phyloP scores from a whole-genome alignment of 2,113 vertebrate genomes.

The Anarhynchus alexandrinus region DNA sequence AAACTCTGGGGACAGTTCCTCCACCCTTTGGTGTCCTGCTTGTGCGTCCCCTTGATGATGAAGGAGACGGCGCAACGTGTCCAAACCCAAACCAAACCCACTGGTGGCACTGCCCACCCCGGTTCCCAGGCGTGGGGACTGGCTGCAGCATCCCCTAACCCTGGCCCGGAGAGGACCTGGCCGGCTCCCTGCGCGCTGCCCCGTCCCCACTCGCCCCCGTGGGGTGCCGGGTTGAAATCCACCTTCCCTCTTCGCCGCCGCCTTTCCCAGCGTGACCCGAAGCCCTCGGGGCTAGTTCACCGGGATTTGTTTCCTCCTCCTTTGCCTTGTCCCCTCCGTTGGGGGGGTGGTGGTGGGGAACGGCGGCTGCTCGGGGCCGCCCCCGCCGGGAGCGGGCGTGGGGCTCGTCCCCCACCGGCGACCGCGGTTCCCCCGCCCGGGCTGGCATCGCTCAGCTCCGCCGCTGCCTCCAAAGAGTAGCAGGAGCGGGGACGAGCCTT shows the following conservation, averaged over 20 bases:
- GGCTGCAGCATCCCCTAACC: background rate
- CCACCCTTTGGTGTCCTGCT: background rate
- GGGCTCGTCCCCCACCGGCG: background rate
- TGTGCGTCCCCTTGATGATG: background rate
- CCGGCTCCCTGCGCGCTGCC: rapidly evolving
- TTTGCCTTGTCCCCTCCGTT: background rate
- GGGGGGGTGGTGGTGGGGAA: background rate
- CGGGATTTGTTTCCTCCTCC: no score
- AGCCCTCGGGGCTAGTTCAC: background rate
- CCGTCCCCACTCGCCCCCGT: rapidly evolving
- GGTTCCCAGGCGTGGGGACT: rapidly evolving
- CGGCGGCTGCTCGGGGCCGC: background rate
- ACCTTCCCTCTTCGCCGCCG: background rate
- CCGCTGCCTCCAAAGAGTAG: background rate
- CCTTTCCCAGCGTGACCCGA: background rate
- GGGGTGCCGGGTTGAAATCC: background rate
- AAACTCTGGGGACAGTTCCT: background rate
- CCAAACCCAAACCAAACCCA: background rate
- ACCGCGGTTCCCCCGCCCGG: background rate
- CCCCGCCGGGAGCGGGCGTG: background rate
- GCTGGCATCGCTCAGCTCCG: background rate
- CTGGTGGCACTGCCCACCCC: background rate
- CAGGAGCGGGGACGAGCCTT: background rate
- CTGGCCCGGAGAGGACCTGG: background rate
- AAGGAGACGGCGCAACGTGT: rapidly evolving